These are phyloP conservation scores for Caenorhabditis latens DNA, from an alignment of 1,140 invertebrate species.

Conservation along the genomic window DNA sequence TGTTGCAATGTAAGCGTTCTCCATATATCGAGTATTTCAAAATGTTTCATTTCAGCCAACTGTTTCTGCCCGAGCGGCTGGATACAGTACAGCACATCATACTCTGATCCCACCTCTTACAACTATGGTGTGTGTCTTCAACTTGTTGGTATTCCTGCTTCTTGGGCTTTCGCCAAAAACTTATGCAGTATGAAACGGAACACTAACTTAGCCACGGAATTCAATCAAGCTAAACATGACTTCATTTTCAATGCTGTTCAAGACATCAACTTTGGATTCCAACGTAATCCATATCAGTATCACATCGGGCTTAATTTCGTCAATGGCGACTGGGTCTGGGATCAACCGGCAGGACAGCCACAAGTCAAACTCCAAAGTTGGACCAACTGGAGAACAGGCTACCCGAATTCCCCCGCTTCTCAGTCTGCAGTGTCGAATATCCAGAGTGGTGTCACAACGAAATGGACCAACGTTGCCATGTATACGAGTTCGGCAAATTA, in stretches of 20 bases:
- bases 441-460: background rate
- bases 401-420: background rate
- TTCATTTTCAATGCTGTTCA: background rate
- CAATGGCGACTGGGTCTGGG: background rate
- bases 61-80: background rate
- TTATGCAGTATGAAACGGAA: background rate
- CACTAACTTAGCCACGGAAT: background rate
- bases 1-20: background rate
- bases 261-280: too few species aligned
- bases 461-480: background rate
- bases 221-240: background rate
- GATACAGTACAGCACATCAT: background rate
- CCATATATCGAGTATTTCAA: background rate
- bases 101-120: background rate
- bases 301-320: too few species aligned
- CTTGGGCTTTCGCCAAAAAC: background rate
- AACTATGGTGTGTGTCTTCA: background rate
- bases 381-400: background rate
- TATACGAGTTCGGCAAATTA: background rate
- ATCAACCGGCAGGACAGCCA: background rate
- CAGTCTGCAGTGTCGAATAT: background rate
- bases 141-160: background rate
- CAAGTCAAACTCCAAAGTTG: background rate
- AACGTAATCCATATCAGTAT: background rate
- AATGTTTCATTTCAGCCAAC: background rate